Conservation (phyloP, 2,797 vertebrate species). For the Cirrhinus mrigala region DNA sequence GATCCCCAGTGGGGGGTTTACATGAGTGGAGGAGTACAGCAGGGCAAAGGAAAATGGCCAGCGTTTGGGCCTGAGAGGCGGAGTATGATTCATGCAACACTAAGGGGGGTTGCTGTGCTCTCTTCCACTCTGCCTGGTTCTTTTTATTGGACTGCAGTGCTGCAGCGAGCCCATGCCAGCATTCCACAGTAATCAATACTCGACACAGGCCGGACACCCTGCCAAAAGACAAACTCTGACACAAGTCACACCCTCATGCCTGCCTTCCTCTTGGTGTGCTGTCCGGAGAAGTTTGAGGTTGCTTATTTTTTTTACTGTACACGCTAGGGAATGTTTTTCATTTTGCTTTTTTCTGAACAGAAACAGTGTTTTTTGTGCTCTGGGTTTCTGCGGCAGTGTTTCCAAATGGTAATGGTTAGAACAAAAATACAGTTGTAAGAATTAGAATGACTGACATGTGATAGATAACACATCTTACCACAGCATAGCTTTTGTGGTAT, state of each 20-base stretch:
- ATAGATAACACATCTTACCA: background rate
- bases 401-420: too few species aligned
- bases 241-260: conserved; percentile 32
- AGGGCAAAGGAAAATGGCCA: conserved; percentile 48
- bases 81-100: conserved; percentile 54
- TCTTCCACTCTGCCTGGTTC: conserved; percentile 49
- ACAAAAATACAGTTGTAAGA: background rate
- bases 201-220: conserved; percentile 20
- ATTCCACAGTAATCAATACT: conserved; percentile 67
- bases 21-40: conserved; percentile 55
- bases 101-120: conserved; percentile 33
- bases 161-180: conserved; percentile 72
- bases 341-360: background rate
- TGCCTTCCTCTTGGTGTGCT: background rate
- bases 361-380: background rate
- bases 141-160: conserved; percentile 74
- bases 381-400: background rate
- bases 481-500: background rate
- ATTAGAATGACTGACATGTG: background rate
- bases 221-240: conserved; percentile 40
- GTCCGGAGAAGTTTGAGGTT: background rate
- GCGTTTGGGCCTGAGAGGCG: conserved; percentile 35
- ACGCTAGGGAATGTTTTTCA: background rate
- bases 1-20: conserved; percentile 63
- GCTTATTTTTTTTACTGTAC: background rate